Evolutionary conservation across 2,888 invertebrate species (phyloP).

Genomic region (Podotricha telesiphe): DNA sequence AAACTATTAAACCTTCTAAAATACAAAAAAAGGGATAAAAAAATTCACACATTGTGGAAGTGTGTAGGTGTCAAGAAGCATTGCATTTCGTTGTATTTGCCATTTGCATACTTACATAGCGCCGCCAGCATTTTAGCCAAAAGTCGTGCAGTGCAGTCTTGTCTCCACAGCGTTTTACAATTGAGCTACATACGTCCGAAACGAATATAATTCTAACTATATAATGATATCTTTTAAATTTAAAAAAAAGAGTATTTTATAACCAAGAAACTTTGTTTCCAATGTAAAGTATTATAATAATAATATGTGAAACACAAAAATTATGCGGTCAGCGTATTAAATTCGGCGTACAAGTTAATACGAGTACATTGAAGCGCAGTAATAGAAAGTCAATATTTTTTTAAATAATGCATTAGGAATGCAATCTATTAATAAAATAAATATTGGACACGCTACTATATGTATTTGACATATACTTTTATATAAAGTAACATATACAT

Average conservation of each 20-base stretch:
- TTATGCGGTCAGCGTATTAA: too few relatives aligned
- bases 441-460: too few relatives aligned
- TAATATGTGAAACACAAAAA: too few relatives aligned
- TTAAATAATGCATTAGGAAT: too few relatives aligned
- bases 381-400: too few relatives aligned
- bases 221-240: background rate
- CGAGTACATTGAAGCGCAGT: too few relatives aligned
- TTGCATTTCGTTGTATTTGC: conserved; percentile 12
- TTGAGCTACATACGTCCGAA: background rate
- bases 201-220: background rate
- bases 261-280: too few relatives aligned
- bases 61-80: conserved; percentile 16
- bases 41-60: background rate
- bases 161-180: background rate
- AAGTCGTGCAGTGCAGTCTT: conserved; percentile 14
- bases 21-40: background rate
- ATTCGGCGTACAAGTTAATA: too few relatives aligned
- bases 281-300: too few relatives aligned
- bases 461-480: too few relatives aligned
- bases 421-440: too few relatives aligned
- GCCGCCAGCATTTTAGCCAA: conserved; percentile 19
- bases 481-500: too few relatives aligned
- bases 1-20: background rate
- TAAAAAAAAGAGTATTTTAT: background rate
- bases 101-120: conserved; percentile 12